phyloP scores from a whole-genome alignment of 2,888 invertebrate species.

The Drosophila incognita region DNA sequence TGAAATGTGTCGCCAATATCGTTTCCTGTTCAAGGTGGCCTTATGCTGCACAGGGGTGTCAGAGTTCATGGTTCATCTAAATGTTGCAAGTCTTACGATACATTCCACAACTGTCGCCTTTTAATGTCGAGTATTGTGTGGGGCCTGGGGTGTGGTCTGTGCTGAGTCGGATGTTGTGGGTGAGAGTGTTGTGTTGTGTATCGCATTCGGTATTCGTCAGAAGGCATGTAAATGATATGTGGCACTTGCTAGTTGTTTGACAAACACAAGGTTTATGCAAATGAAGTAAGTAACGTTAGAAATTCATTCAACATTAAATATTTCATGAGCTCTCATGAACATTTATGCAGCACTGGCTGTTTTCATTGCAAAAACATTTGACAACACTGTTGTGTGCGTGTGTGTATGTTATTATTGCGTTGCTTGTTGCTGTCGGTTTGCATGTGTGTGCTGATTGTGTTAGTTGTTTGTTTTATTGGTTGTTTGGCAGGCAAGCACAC shows the following conservation, averaged over 20 bases:
- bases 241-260: constrained; percentile 54
- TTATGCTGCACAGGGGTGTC: background rate
- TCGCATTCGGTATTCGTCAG: constrained; percentile 31
- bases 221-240: constrained; percentile 52
- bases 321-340: constrained; percentile 64
- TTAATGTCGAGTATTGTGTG: constrained; percentile 5
- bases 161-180: constrained; percentile 6
- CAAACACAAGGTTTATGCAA: constrained; percentile 69
- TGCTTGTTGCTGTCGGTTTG: constrained; percentile 9
- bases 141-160: background rate
- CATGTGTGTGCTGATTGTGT: background rate
- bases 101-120: constrained; percentile 11
- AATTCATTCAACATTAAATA: constrained; percentile 72
- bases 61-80: constrained; percentile 11
- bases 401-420: constrained; percentile 15
- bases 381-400: constrained; percentile 1
- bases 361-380: constrained; percentile 45
- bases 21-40: background rate
- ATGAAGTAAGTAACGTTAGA: constrained; percentile 60
- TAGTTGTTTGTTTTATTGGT: constrained; percentile 46
- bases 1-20: constrained; percentile 8
- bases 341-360: constrained; percentile 47
- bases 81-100: constrained; percentile 14
- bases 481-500: constrained; percentile 31
- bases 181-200: constrained; percentile 4